Evolutionary conservation across 2,113 vertebrate genomes (phyloP), one percentile per base, ranked within the genome.

Genomic region (Etia nguti): DNA sequence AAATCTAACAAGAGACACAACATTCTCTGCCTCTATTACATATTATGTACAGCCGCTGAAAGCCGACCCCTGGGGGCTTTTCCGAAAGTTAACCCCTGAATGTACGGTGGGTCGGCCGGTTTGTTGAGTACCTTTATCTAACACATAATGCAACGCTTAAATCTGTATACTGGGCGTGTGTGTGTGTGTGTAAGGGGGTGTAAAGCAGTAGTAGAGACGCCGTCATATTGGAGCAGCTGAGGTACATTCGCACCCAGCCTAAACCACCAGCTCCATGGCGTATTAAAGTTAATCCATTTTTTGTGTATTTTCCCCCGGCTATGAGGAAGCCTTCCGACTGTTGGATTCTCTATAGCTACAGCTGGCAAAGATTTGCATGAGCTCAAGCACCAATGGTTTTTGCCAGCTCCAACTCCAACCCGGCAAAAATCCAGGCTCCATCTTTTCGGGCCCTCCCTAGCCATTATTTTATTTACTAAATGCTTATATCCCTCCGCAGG

Each of bases 401-500:
- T 4, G 16, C 38, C 46, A 73, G 12, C 46, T 79, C 85, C 92
- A 2, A 10, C 36, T 93, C 84, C 90, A 22, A 6, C 6, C 22
- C 22, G 9, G 8, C 16, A n/a, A 0, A 0, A 38, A 24, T 92
- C 93, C 94, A 90, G 16, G 2, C 22, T 86, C 95, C 95, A 29
- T 68, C 50, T 92, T 91, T 95, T 94, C 0, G 2, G 6, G 3
- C 43, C 59, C 11, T 16, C 89, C 90, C 22, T 29, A 46, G 65
- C 91, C 92, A 95, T 95, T 95, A 95, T 95, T 94, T 96, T 96
- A 97, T 96, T 96, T 97, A 96, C 96, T 95, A 96, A 96, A 96
- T 96, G 94, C 92, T 90, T 87, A 88, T 96, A 97, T 97, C 92
- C 86, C 57, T 97, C 95, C 96, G 96, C 96, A 85, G 96, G 96